Conservation (phyloP, 2,888 invertebrate genomes). For the Drosophila fungiperda region DNA sequence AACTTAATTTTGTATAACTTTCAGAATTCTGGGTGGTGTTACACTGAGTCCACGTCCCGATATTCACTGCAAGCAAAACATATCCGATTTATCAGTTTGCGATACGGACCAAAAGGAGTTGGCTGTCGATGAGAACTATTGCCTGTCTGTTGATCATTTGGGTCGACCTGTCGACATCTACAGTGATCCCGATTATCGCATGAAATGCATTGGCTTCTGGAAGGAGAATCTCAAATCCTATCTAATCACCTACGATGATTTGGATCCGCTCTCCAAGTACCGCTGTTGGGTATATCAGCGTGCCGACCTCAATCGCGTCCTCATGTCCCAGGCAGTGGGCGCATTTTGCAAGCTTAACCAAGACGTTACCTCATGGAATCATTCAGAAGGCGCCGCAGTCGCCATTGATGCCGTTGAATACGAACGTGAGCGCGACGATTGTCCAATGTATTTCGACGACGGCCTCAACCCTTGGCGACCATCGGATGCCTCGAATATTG, state of each 20-base stretch:
- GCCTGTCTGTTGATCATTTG: constrained; percentile 97
- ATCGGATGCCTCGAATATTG: constrained; percentile 90
- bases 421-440: constrained; percentile 97
- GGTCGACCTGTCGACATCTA: constrained; percentile 98
- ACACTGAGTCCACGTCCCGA: constrained; percentile 97
- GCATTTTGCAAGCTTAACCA: constrained; percentile 96
- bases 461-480: constrained; percentile 94
- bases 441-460: constrained; percentile 99
- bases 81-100: constrained; percentile 98
- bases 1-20: constrained; percentile 13
- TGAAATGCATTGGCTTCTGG: constrained; percentile 99
- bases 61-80: constrained; percentile 95
- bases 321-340: constrained; percentile 94
- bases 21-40: constrained; percentile 96
- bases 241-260: constrained; percentile 97
- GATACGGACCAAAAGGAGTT: constrained; percentile 97
- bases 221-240: constrained; percentile 99
- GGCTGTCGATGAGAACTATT: constrained; percentile 97
- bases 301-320: constrained; percentile 94
- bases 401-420: constrained; percentile 96
- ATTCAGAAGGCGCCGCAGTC: constrained; percentile 96
- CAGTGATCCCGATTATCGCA: constrained; percentile 96
- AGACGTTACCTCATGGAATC: constrained; percentile 94
- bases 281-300: constrained; percentile 99
- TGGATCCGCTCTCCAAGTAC: constrained; percentile 97